These are phyloP conservation scores for Oscheius sp. DNA, from an alignment of 2,888 invertebrate species.

Conservation along the genomic window DNA sequence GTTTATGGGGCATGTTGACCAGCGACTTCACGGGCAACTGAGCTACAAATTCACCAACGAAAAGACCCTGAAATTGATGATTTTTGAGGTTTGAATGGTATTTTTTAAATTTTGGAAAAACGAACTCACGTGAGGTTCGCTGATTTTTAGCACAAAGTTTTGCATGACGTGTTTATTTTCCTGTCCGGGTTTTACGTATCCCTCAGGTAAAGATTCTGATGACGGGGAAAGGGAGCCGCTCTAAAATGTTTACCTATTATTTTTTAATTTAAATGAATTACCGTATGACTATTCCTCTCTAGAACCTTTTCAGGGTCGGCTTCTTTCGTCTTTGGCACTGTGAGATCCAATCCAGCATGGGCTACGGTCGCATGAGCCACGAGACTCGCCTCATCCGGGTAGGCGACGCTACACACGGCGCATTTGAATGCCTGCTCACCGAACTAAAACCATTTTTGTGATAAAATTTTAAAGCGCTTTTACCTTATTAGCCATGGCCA, in stretches of 20 bases:
- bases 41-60: constrained; percentile 61
- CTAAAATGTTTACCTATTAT: constrained; percentile 58
- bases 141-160: constrained; percentile 57
- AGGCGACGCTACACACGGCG: constrained; percentile 6
- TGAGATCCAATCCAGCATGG: constrained; percentile 43
- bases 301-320: constrained; percentile 48
- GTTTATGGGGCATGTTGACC: constrained; percentile 49
- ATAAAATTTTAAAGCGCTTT: neutral
- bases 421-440: constrained; percentile 38
- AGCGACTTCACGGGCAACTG: constrained; percentile 60
- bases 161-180: constrained; percentile 58
- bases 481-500: constrained; percentile 56
- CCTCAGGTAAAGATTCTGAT: constrained; percentile 62
- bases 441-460: constrained; percentile 15
- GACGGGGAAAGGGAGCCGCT: constrained; percentile 68
- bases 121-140: constrained; percentile 40
- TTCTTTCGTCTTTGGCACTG: constrained; percentile 45
- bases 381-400: constrained; percentile 29
- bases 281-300: constrained; percentile 68
- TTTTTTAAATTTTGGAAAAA: neutral
- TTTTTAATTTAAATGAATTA: no score
- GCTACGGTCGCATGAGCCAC: constrained; percentile 31
- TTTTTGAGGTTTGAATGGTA: no score
- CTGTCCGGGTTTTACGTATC: constrained; percentile 51
- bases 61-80: constrained; percentile 42